These are phyloP conservation scores for Crypturellus tataupa DNA, from an alignment of 2,797 vertebrate genomes.

Conservation along the genomic window DNA sequence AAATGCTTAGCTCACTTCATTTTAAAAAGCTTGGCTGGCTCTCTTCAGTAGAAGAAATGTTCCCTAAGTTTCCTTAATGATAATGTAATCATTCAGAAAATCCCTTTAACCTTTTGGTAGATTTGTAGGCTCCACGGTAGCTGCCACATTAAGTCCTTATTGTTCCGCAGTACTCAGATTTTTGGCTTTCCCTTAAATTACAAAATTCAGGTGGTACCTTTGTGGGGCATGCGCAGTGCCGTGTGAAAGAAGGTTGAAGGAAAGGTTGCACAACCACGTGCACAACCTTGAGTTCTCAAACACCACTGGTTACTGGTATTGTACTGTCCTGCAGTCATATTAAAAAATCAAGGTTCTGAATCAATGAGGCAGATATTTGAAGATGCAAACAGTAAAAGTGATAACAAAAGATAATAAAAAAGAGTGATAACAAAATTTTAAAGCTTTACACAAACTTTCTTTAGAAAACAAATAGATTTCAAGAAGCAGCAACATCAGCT, in stretches of 20 bases:
- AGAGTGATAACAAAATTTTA: neutral
- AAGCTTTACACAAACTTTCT: neutral
- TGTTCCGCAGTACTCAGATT: neutral
- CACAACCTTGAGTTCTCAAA: neutral
- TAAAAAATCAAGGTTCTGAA: neutral
- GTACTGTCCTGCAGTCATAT: neutral
- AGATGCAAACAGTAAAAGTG: neutral
- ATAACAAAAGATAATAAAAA: no score
- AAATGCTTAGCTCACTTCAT: neutral
- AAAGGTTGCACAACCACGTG: rapidly evolving
- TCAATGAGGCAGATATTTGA: neutral
- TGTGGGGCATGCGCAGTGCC: neutral
- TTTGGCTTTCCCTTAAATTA: neutral
- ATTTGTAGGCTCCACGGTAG: rapidly evolving
- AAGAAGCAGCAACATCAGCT: neutral
- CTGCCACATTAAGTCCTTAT: neutral
- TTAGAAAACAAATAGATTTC: neutral
- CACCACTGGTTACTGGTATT: neutral
- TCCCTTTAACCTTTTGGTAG: neutral
- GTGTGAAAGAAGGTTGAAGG: neutral
- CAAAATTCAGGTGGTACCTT: neutral
- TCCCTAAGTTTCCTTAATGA: neutral
- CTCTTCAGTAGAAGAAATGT: neutral
- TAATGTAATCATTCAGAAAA: neutral
- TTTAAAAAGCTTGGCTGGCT: neutral